phyloP scores from a whole-genome alignment of 2,888 invertebrate genomes.

The Colletes collaris region DNA sequence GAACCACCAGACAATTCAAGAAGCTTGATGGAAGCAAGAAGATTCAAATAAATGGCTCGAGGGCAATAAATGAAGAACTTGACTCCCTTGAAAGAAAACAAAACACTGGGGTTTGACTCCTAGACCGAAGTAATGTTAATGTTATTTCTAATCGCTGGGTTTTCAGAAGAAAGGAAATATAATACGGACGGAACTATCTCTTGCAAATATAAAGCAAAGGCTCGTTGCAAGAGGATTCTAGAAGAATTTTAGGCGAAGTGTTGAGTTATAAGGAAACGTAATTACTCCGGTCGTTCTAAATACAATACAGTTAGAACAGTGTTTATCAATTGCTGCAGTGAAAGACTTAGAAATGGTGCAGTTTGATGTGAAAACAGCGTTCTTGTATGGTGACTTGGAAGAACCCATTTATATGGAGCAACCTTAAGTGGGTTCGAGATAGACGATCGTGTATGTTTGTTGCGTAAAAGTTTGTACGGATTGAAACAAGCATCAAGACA shows the following conservation, averaged over 20 bases:
- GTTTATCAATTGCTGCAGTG: background rate
- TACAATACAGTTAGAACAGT: background rate
- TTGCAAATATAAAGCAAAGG: background rate
- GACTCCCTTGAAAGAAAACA: background rate
- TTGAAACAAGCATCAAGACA: too few species aligned
- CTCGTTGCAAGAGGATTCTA: background rate
- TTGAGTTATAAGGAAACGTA: background rate
- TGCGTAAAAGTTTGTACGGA: too few species aligned
- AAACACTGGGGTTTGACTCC: constrained; percentile 8
- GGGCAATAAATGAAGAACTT: constrained; percentile 18
- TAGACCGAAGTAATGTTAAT: constrained; percentile 40
- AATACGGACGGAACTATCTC: background rate
- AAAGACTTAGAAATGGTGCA: background rate
- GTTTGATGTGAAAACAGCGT: background rate
- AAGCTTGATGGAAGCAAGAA: background rate
- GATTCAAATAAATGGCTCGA: background rate
- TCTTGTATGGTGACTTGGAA: background rate
- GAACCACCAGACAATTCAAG: constrained; percentile 7
- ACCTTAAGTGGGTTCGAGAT: too few species aligned
- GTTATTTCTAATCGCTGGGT: constrained; percentile 43
- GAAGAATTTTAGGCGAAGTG: background rate
- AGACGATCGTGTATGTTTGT: too few species aligned
- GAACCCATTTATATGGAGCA: too few species aligned
- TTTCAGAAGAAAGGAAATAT: constrained; percentile 55
- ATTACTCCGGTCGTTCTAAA: background rate